A percentile compares a stretch with the other conserved stretches of the same genome.
Evolutionary conservation across 2,888 invertebrate genomes (phyloP).

Genomic region (Loripinus fragilis): DNA sequence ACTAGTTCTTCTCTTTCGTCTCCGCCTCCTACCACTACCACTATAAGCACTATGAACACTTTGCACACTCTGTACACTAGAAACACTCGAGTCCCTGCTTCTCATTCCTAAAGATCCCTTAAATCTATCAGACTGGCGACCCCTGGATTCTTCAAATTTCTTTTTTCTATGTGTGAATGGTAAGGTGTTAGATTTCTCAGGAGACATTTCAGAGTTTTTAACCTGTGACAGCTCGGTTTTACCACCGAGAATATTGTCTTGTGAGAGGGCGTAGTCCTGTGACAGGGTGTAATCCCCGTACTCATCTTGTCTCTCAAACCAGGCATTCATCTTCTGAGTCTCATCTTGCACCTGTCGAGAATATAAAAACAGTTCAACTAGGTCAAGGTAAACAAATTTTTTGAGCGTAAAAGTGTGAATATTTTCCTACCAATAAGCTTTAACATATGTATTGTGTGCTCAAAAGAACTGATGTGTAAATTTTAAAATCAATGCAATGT

Average conservation of each 20-base stretch:
- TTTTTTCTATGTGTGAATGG: conserved; percentile 41
- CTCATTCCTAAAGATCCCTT: conserved; percentile 41
- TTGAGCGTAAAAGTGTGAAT: too few relatives aligned
- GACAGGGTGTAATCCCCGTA: conserved; percentile 30
- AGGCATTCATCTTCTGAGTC: conserved; percentile 74
- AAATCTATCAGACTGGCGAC: conserved; percentile 36
- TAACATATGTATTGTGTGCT: too few relatives aligned
- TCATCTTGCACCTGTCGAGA: conserved; percentile 74
- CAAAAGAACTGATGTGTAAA: too few relatives aligned
- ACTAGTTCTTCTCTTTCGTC: conserved; percentile 56
- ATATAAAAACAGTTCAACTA: too few relatives aligned
- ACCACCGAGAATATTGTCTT: conserved; percentile 10
- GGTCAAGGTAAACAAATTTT: too few relatives aligned
- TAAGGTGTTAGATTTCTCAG: conserved; percentile 54
- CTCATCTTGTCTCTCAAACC: conserved; percentile 64
- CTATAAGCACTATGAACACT: conserved; percentile 63
- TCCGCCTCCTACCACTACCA: conserved; percentile 51
- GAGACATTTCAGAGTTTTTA: conserved; percentile 24
- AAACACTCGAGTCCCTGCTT: conserved; percentile 68
- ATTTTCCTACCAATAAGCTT: too few relatives aligned
- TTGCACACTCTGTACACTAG: conserved; percentile 65
- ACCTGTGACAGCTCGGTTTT: conserved; percentile 27
- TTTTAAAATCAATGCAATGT: too few relatives aligned
- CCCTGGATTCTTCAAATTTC: conserved; percentile 38
- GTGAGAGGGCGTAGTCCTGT: conserved; percentile 30